Evolutionary conservation across 2,797 vertebrate genomes (phyloP), one percentile per base, ranked within the genome.

Genomic region (Hippocampus kuda): DNA sequence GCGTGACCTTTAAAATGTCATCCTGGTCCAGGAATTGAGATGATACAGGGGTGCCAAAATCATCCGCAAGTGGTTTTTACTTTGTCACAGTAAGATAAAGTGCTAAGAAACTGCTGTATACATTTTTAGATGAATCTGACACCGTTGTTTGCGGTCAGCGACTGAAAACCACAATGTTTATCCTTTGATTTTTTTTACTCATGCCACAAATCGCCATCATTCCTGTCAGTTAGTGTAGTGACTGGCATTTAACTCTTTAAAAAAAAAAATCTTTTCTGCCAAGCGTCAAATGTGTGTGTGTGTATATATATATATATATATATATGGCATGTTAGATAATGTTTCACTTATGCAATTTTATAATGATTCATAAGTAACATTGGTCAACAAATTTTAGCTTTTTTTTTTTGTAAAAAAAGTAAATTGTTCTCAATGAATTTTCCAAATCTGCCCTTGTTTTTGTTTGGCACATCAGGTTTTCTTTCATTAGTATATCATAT

Each of bases 1-100:
- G 46, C 20, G 24, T 22, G 48, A 53, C 48, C 65, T 66, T 66
- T 66, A 51, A 66, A 66, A 66, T 66, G 65, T 53, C 65, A 66
- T 30, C 64, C 30, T 9, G 48, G 20, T 53, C 26, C 48, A 34
- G 27, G 27, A 51, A 66, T 51, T 51, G 65, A 66, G 65, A 66
- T 22, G 18, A 66, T 53, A 53, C 65, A 66, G 46, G 48, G 27
- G 11, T 34, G 20, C 27, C 34, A 22, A 66, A 51, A 68, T 26
- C 62, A 24, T 42, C n/a, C n/a, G 26, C 62, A 26, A 22, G 46
- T 34, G 30, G 41, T 65, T 44, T 65, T 65, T 20, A 30, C 63
- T 48, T 44, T 65, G 63, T 48, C 63, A 48, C 16, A 11, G 13
- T 13, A 65, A 65, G 44, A 65, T 65, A 20, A 27, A 65, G 42